Evolutionary conservation across 2,888 invertebrate genomes (phyloP).

Genomic region (Yponomeuta sedellus): DNA sequence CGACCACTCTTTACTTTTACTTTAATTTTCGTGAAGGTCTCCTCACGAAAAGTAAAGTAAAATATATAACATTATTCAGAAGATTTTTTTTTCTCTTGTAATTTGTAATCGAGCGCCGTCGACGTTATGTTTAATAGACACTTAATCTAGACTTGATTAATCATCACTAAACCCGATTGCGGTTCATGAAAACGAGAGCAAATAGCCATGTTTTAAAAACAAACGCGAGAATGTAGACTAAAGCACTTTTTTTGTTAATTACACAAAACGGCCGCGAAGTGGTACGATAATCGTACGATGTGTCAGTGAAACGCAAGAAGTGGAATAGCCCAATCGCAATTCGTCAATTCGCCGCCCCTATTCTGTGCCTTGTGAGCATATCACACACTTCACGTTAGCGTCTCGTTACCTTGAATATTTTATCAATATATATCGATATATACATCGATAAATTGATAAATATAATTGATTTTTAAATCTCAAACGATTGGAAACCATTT

Average conservation of each 20-base stretch:
- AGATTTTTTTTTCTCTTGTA: background rate
- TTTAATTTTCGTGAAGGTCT: too few relatives aligned
- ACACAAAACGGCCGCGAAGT: conserved; percentile 27
- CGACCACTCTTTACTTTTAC: too few relatives aligned
- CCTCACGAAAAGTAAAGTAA: too few relatives aligned
- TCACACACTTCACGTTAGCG: too few relatives aligned
- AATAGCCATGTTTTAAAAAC: background rate
- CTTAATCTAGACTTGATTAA: background rate
- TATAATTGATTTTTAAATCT: too few relatives aligned
- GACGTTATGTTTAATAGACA: background rate
- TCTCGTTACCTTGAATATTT: too few relatives aligned
- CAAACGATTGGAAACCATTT: too few relatives aligned
- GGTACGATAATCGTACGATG: conserved; percentile 58
- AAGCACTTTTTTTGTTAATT: conserved; percentile 6
- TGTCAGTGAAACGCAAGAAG: conserved; percentile 12
- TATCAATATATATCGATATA: too few relatives aligned
- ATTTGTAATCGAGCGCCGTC: background rate
- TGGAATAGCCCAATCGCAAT: conserved; percentile 8
- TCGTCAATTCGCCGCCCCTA: background rate
- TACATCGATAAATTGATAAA: too few relatives aligned
- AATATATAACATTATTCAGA: background rate
- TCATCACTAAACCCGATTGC: background rate
- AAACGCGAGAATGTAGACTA: background rate
- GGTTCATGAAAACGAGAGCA: background rate
- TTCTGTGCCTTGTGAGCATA: background rate